Evolutionary conservation across 2,113 vertebrate genomes (phyloP).

Genomic region (Phainopepla nitens): DNA sequence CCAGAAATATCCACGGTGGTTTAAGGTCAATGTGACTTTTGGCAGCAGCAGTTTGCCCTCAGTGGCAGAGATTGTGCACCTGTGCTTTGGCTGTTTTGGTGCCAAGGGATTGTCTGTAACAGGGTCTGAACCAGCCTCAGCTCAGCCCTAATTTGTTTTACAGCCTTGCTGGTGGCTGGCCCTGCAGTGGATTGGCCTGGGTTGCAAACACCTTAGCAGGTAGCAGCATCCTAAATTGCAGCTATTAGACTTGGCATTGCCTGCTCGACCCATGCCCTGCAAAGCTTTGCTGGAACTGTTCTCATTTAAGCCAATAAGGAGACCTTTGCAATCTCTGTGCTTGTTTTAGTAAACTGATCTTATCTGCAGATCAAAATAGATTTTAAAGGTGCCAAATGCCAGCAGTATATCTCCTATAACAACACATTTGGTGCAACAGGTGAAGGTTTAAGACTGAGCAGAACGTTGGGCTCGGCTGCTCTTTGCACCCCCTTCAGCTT

Average conservation of each 20-base stretch:
- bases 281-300: background rate
- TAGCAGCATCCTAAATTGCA: background rate
- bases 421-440: background rate
- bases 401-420: background rate
- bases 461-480: background rate
- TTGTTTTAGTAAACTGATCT: slow-evolving; percentile 23
- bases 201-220: background rate
- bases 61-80: background rate
- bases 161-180: background rate
- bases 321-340: slow-evolving; percentile 21
- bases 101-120: background rate
- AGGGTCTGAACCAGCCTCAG: background rate
- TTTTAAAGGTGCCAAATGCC: slow-evolving; percentile 1
- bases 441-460: background rate
- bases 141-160: background rate
- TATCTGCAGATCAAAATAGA: slow-evolving; percentile 39
- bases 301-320: rapidly evolving
- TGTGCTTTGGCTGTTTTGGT: background rate
- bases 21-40: background rate
- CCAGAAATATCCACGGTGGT: background rate
- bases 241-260: background rate
- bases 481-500: background rate
- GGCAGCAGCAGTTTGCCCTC: background rate
- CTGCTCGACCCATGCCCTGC: slow-evolving; percentile 19
- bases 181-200: background rate